Base-by-base conservation (phyloP, 2,888 invertebrate genomes). In the Autographa gamma region DNA sequence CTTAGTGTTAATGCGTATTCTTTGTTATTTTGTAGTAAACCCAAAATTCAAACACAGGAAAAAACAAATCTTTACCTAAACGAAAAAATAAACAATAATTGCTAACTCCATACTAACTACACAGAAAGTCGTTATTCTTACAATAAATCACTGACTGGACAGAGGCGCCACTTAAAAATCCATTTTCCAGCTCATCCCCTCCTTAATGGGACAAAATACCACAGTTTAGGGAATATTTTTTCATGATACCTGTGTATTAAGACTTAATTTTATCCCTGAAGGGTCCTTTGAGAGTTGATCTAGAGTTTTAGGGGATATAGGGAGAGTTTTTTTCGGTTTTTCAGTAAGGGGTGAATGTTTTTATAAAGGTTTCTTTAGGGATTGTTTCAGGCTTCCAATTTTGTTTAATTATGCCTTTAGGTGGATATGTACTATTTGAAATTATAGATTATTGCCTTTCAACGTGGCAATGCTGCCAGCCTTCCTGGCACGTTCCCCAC, bases 101-200 rank as follows among this genome's bases (percentile, higher is more conserved):
- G 43, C 80, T 74, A 0, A 63, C 67, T 91, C 93, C 88, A 86
- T 38, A 81, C 69, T 75, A 54, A 19, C 8, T 48, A 0, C 73
- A 31, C 69, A 76, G 13, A 43, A 64, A 69, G 79, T 69, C 83
- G 76, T 84, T 78, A 60, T 89, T 92, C 92, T 92, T 92, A 89
- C 90, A 90, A 94, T 93, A 94, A 94, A 94, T 94, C 93, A 93
- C 88, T 34, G 63, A 67, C 54, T 60, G 79, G 85, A 82, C 85
- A 81, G 79, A 69, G 80, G 87, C 88, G 89, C 91, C 92, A 92
- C 91, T 93, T 93, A 92, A 93, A 93, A 93, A 93, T 89, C 91
- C 90, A 91, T 93, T 90, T 86, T 82, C 83, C 86, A 80, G 85
- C 79, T 80, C 86, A 84, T 84, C 85, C 87, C 54, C 79, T 62